A percentile compares a stretch with the other conserved stretches of the same genome.
phyloP scores from a whole-genome alignment of 1,140 invertebrate species.

The Cotesia chilonis region DNA sequence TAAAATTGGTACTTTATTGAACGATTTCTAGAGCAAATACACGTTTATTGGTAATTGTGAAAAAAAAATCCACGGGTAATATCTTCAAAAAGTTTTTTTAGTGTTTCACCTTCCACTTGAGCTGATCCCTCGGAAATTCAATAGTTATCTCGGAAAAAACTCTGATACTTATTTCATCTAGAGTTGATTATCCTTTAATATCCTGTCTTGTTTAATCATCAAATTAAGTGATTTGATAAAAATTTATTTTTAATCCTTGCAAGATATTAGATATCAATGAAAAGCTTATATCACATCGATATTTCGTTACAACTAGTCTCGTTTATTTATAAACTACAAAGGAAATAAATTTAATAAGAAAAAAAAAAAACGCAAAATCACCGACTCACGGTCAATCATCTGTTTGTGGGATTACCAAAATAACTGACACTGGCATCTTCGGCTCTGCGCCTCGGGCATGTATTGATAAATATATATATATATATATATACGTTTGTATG shows the following conservation, averaged over 20 bases:
- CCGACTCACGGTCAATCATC: conserved; percentile 6
- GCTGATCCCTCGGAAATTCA: background rate
- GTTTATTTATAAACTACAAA: too few species aligned
- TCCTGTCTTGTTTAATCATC: background rate
- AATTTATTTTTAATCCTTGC: too few species aligned
- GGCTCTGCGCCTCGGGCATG: background rate
- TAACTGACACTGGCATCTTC: background rate
- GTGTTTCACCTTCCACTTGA: background rate
- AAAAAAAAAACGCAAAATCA: conserved; percentile 5
- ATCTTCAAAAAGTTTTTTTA: background rate
- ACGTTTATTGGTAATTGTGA: background rate
- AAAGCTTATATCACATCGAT: too few species aligned
- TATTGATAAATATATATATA: too few species aligned
- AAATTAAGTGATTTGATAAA: too few species aligned
- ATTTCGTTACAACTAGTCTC: too few species aligned
- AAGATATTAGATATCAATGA: too few species aligned
- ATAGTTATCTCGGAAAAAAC: background rate
- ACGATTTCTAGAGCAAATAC: background rate
- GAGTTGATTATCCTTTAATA: background rate
- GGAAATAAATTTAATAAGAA: background rate
- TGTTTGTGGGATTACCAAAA: background rate
- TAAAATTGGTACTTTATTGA: conserved; percentile 1
- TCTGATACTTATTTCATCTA: background rate
- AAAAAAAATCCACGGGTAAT: background rate
- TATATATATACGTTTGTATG: background rate